Evolutionary conservation across 1,140 invertebrate species (phyloP), one percentile per base, ranked within the genome.

Genomic region (Camponotus pennsylvanicus): DNA sequence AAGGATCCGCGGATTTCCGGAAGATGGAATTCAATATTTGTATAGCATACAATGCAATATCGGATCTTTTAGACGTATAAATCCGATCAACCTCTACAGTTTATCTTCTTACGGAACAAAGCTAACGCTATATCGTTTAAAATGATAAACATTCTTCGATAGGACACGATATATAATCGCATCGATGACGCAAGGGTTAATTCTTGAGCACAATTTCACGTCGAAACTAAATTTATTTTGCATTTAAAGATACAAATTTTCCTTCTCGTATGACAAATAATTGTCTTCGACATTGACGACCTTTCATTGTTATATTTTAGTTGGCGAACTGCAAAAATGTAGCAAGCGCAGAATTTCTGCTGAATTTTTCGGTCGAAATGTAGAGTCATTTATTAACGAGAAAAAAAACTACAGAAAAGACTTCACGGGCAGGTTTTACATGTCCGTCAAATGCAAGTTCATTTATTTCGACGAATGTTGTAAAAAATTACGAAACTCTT

Each of bases 21-120:
- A 63, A n/a, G 27, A 63, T 75, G 27, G n/a, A 45, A 83, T 83
- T 73, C 79, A 49, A 83, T 83, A 45, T 83, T 61, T 83, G 69
- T 32, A 49, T 55, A 83, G 55, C 79, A 83, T 75, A 52, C 3
- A 52, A 18, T 32, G 61, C 52, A 18, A 52, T 73, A 83, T 83
- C 73, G 69, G 18, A 75, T 57, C 45, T 82, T 52, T 83, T 21
- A 83, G 69, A 83, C 69, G 34, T 52, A 52, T 75, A 83, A 75
- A 83, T 75, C 69, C 67, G 55, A 61, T 73, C 45, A 82, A 59
- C 27, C 57, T 37, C 18, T 42, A 21, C 27, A 37, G 69, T 61
- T 83, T 83, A 75, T 45, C 27, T 61, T 75, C 49, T 61, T 63
- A 75, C 40, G 52, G 55, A 34, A n/a, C 13, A 37, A 49, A 61